A percentile compares a stretch with the other conserved stretches of the same genome.
Evolutionary conservation across 2,888 invertebrate species (phyloP).

Genomic region (Serrognathus titanus): DNA sequence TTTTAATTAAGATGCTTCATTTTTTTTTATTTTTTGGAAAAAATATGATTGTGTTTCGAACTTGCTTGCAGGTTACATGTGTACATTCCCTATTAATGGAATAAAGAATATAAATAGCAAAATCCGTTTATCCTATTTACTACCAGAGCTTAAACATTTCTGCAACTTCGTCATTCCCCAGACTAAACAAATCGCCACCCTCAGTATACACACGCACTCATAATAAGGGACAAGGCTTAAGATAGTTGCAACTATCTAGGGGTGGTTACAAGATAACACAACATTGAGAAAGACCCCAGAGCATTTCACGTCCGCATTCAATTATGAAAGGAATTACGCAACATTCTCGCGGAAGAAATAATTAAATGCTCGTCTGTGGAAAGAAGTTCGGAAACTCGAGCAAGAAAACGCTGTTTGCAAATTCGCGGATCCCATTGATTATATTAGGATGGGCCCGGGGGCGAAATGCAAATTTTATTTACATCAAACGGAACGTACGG

Average conservation of each 20-base stretch:
- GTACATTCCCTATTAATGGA: no score
- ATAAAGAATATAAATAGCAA: neutral
- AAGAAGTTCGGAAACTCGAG: neutral
- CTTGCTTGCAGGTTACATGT: no score
- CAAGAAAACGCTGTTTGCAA: neutral
- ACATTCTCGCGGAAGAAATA: no score
- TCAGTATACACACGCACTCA: no score
- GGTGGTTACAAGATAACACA: neutral
- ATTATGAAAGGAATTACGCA: neutral
- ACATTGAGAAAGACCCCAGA: neutral
- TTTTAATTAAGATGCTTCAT: no score
- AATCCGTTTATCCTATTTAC: constrained; percentile 1
- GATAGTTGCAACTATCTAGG: neutral
- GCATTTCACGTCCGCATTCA: neutral
- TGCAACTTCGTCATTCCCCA: neutral
- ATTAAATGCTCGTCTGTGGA: no score
- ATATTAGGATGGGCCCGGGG: neutral
- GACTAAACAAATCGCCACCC: constrained; percentile 1
- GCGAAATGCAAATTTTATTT: constrained; percentile 6
- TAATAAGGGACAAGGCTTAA: neutral
- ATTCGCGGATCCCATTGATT: constrained; percentile 4
- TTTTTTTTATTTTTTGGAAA: no score
- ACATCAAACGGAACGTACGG: constrained; percentile 2
- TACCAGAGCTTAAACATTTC: neutral
- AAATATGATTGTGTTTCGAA: no score